Percentiles rank a stretch among this genome's conserved stretches.
Conservation (phyloP, 2,888 invertebrate genomes). For the Mechanitis messenoides region DNA sequence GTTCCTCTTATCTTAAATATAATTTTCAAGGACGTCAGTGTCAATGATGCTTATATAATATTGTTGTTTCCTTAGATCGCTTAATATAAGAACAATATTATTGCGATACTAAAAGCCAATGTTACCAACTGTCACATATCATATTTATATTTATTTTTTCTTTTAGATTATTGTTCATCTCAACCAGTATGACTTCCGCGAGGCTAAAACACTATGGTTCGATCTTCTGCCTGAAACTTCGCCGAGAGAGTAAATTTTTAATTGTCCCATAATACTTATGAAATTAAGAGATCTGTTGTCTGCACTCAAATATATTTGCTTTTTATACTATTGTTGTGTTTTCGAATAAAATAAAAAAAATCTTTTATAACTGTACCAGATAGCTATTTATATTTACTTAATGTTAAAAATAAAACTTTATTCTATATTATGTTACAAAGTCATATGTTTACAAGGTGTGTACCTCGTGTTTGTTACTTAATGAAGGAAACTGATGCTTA, state of each 20-base stretch:
- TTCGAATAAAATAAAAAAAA: slow-evolving; percentile 17
- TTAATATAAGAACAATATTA: too few species aligned
- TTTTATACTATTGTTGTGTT: slow-evolving; percentile 2
- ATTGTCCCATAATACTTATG: slow-evolving; percentile 14
- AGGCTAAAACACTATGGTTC: slow-evolving; percentile 84
- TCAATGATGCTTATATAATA: too few species aligned
- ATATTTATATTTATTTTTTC: slow-evolving; percentile 5
- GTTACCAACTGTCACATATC: not conserved
- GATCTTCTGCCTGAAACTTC: slow-evolving; percentile 79
- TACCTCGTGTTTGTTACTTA: not conserved
- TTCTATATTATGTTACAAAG: not conserved
- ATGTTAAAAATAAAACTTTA: not conserved
- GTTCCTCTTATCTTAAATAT: too few species aligned
- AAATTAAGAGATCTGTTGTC: slow-evolving; percentile 20
- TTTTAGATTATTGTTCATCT: slow-evolving; percentile 80
- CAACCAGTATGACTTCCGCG: slow-evolving; percentile 80
- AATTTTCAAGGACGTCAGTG: too few species aligned
- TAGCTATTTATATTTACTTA: slow-evolving; percentile 3
- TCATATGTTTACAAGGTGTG: not conserved
- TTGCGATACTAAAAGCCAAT: too few species aligned
- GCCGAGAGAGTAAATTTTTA: slow-evolving; percentile 49
- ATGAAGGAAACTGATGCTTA: slow-evolving; percentile 5
- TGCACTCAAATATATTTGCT: slow-evolving; percentile 4
- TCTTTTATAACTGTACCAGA: slow-evolving; percentile 2
- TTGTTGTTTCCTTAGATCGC: too few species aligned